These are phyloP conservation scores for Odontamblyopus rebecca DNA, from an alignment of 2,797 vertebrate species.

Conservation along the genomic window DNA sequence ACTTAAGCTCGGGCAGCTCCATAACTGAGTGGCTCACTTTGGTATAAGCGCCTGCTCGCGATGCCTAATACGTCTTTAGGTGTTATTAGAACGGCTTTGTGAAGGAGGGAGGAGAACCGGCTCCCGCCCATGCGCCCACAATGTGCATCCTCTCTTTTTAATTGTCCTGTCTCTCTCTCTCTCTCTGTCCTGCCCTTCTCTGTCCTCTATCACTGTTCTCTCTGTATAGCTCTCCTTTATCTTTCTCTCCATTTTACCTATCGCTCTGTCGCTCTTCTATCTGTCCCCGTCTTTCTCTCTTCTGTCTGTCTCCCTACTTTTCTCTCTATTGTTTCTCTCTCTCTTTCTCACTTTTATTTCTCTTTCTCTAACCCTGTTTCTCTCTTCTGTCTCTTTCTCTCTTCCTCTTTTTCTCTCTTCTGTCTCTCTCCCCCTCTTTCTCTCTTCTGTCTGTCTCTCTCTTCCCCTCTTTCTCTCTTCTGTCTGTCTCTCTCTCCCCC, in stretches of 20 bases:
- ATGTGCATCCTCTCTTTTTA: neutral
- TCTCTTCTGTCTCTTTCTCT: neutral
- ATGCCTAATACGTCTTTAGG: constrained; percentile 77
- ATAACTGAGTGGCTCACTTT: constrained; percentile 74
- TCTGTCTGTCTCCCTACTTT: neutral
- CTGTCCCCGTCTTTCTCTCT: no score
- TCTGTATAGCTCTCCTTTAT: neutral
- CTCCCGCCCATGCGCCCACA: neutral
- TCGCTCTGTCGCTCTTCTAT: neutral
- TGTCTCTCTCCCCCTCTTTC: no score
- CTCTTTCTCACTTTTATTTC: neutral
- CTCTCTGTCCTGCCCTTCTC: neutral
- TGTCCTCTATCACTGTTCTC: neutral
- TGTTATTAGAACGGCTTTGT: constrained; percentile 67
- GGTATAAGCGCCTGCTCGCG: constrained; percentile 62
- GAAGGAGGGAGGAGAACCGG: constrained; percentile 61
- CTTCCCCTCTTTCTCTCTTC: no score
- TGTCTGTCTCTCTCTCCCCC: neutral
- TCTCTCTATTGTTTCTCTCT: neutral
- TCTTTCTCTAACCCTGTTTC: neutral
- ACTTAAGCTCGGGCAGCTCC: constrained; percentile 69
- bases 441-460: no score
- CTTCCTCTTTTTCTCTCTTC: neutral
- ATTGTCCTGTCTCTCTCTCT: neutral
- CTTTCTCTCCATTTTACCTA: no score